phyloP scores from a whole-genome alignment of 2,888 invertebrate genomes.

The Hololepta plana region DNA sequence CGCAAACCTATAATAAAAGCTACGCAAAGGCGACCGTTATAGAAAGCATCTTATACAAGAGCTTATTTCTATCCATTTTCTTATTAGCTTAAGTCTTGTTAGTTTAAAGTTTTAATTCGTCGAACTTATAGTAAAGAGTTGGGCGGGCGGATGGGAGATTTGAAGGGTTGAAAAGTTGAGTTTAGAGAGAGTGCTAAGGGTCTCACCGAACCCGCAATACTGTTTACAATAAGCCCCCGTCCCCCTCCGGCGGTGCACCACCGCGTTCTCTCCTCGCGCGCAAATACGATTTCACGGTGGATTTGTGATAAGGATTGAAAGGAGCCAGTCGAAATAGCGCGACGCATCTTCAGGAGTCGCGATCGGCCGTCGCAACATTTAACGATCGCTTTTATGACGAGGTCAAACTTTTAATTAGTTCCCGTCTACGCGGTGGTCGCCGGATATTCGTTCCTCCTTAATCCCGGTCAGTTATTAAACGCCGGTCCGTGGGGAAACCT shows the following conservation, averaged over 20 bases:
- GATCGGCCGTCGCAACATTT: too few species aligned
- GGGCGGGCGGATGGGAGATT: conserved; percentile 21
- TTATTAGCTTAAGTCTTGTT: conserved; percentile 36
- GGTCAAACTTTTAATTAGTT: too few species aligned
- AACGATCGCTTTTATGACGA: too few species aligned
- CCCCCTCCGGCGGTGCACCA: conserved; percentile 14
- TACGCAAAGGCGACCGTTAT: conserved; percentile 7
- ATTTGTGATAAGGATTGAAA: conserved; percentile 43
- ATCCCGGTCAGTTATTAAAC: conserved; percentile 10
- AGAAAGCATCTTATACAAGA: conserved; percentile 27
- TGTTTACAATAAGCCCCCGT: conserved; percentile 28
- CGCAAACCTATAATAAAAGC: too few species aligned
- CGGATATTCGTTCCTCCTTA: conserved; percentile 7
- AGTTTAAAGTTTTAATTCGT: conserved; percentile 45
- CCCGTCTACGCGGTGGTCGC: too few species aligned
- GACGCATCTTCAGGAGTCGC: too few species aligned
- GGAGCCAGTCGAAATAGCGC: conserved; percentile 23
- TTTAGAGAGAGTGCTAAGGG: conserved; percentile 27
- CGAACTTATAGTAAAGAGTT: conserved; percentile 31
- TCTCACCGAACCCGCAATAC: conserved; percentile 29
- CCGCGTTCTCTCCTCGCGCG: conserved; percentile 8
- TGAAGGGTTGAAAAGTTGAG: conserved; percentile 23
- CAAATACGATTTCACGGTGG: conserved; percentile 50
- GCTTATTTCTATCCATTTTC: conserved; percentile 31
- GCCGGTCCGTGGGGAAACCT: too few species aligned